Conservation (phyloP, 2,888 invertebrate genomes). For the Drosophila meridiana region DNA sequence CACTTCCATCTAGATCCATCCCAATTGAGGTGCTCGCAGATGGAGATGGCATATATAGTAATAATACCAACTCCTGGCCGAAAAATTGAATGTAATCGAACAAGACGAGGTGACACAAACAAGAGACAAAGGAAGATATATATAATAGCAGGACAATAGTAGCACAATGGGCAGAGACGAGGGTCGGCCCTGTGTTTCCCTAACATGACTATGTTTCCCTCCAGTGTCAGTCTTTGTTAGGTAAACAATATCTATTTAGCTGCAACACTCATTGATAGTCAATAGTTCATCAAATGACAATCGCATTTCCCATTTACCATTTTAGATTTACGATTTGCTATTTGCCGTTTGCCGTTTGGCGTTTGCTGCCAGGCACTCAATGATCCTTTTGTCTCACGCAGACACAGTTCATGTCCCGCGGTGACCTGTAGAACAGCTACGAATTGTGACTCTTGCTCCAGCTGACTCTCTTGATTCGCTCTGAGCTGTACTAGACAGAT, state of each 20-base stretch:
- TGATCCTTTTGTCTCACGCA: neutral
- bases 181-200: slow-evolving; percentile 21
- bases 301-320: slow-evolving; percentile 45
- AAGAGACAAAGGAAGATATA: neutral
- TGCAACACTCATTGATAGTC: slow-evolving; percentile 36
- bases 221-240: neutral
- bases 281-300: slow-evolving; percentile 67
- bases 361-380: slow-evolving; percentile 1
- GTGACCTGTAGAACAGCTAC: neutral
- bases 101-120: slow-evolving; percentile 17
- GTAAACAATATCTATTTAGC: slow-evolving; percentile 20
- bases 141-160: slow-evolving; percentile 5
- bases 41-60: neutral
- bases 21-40: neutral
- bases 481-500: neutral
- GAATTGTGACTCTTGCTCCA: neutral
- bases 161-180: slow-evolving; percentile 29
- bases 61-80: neutral
- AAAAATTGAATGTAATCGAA: slow-evolving; percentile 28
- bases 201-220: neutral
- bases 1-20: neutral
- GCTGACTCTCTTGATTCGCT: neutral
- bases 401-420: neutral
- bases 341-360: neutral
- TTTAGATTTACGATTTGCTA: neutral